A percentile compares a stretch with the other conserved stretches of the same genome.
Evolutionary conservation across 2,113 vertebrate genomes (phyloP).

Genomic region (Opisthocomus hoazin): DNA sequence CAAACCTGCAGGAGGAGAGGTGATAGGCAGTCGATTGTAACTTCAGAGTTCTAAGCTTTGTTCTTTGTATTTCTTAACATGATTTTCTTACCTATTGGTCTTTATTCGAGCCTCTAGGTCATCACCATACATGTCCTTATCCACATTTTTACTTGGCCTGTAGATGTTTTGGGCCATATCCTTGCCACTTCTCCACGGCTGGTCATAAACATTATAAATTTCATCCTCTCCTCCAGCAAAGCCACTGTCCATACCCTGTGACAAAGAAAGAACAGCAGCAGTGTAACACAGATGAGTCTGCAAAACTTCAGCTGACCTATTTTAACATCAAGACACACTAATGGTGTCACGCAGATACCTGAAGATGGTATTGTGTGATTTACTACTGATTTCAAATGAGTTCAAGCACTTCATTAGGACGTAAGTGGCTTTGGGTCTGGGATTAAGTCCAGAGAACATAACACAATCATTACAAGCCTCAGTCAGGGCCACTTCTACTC

Average conservation of each 20-base stretch:
- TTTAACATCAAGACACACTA: background rate
- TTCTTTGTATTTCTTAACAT: background rate
- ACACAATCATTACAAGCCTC: background rate
- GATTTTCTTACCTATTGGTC: conserved; percentile 80
- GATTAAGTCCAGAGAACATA: background rate
- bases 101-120: conserved; percentile 91
- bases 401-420: background rate
- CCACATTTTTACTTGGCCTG: conserved; percentile 89
- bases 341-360: background rate
- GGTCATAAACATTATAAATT: conserved; percentile 93
- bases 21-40: background rate
- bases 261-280: background rate
- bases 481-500: background rate
- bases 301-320: background rate
- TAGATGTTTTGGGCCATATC: conserved; percentile 96
- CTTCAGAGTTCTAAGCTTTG: background rate
- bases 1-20: conserved; percentile 79
- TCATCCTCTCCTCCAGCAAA: conserved; percentile 96
- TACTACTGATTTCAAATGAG: background rate
- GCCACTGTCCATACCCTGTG: conserved; percentile 96
- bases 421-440: background rate
- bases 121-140: conserved; percentile 90
- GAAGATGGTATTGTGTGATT: background rate
- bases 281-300: background rate
- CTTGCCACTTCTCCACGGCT: conserved; percentile 88